These are phyloP conservation scores for Equus quagga DNA, from an alignment of 2,113 vertebrate species.

Conservation along the genomic window DNA sequence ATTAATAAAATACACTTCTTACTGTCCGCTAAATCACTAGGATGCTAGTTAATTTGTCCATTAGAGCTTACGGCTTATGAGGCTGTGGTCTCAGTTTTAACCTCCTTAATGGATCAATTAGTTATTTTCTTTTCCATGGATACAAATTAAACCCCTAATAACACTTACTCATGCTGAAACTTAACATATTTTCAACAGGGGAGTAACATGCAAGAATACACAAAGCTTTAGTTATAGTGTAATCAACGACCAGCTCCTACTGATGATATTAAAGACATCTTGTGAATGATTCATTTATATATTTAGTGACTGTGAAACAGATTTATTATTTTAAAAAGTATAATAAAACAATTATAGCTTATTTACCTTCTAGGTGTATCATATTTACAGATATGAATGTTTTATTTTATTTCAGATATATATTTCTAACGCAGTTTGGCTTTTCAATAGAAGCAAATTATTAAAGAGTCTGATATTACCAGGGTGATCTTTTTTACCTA, in stretches of 20 bases:
- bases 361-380: not conserved
- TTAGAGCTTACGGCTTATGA: not conserved
- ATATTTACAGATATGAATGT: not conserved
- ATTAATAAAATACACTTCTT: not conserved
- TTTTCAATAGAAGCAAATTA: slow-evolving; percentile 16
- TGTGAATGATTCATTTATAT: not conserved
- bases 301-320: not conserved
- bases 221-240: not conserved
- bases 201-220: not conserved
- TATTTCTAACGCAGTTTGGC: not conserved
- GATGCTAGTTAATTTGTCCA: not conserved
- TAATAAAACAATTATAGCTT: not conserved
- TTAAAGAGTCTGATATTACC: not conserved
- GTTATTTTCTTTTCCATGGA: not conserved
- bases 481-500: not conserved
- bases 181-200: not conserved
- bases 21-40: not conserved
- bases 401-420: slow-evolving; percentile 27
- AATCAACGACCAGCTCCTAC: not conserved
- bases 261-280: not conserved
- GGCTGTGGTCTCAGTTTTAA: not conserved
- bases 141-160: not conserved
- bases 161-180: not conserved
- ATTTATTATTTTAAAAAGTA: not conserved
- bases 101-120: not conserved